Percentiles rank a stretch among this genome's conserved stretches.
These are phyloP conservation scores for Edolisoma coerulescens DNA, from an alignment of 2,113 vertebrate genomes.

Conservation along the genomic window DNA sequence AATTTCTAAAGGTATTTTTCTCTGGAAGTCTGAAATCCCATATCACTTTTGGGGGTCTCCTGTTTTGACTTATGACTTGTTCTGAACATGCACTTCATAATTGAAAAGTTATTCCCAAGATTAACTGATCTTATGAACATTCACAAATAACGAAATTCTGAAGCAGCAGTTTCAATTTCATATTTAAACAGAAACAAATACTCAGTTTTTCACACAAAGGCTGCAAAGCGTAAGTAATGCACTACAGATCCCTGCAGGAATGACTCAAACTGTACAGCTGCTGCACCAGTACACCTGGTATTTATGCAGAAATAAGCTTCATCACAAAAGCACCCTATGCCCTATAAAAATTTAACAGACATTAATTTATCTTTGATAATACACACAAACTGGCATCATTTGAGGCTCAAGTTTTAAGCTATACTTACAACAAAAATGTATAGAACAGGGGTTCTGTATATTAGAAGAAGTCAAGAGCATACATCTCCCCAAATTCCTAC, in stretches of 20 bases:
- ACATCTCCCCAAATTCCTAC: background rate
- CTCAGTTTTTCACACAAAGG: background rate
- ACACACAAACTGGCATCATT: background rate
- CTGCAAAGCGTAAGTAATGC: background rate
- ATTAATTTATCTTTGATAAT: background rate
- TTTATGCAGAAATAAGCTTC: background rate
- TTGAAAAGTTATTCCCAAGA: background rate
- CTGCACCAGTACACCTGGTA: background rate
- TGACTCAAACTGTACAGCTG: background rate
- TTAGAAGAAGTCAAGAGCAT: background rate
- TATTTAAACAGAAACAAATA: background rate
- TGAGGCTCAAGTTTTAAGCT: background rate
- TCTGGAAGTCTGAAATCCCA: background rate
- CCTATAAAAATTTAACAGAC: background rate
- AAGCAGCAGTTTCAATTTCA: background rate
- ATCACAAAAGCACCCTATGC: background rate
- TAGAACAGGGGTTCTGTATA: background rate
- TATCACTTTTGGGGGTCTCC: background rate
- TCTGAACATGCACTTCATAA: background rate
- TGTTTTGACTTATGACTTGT: background rate
- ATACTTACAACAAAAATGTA: background rate
- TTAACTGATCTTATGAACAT: background rate
- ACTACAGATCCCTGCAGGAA: background rate
- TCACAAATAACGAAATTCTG: background rate
- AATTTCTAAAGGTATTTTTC: background rate